Percentiles rank a stretch among this genome's conserved stretches.
Evolutionary conservation across 2,113 vertebrate genomes (phyloP).

Genomic region (Ophiodon elongatus): DNA sequence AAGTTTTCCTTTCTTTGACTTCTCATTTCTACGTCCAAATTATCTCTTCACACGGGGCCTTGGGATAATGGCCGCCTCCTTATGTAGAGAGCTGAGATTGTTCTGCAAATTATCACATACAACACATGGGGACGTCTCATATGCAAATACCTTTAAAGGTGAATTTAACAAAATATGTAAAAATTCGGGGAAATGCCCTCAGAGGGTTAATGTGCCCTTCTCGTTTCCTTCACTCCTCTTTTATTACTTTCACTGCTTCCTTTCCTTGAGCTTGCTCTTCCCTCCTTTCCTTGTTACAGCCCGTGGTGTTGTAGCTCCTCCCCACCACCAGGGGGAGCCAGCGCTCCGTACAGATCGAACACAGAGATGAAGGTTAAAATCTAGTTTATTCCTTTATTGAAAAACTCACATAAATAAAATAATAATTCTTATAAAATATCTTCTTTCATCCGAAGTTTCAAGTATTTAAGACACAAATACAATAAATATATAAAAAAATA

Average conservation of each 20-base stretch:
- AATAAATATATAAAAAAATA: conserved; percentile 57
- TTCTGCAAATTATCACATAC: too few relatives aligned
- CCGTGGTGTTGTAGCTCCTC: fast-evolving
- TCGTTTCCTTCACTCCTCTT: not conserved
- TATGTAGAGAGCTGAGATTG: too few relatives aligned
- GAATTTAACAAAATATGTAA: too few relatives aligned
- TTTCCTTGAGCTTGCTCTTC: too few relatives aligned
- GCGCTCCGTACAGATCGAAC: not conserved
- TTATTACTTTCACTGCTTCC: not conserved
- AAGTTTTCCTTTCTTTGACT: too few relatives aligned
- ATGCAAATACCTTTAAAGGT: too few relatives aligned
- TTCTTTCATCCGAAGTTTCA: conserved; percentile 32
- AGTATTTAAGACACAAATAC: conserved; percentile 25
- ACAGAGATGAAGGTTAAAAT: not conserved
- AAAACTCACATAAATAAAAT: conserved; percentile 48
- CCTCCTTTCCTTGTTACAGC: not conserved
- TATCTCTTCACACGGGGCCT: too few relatives aligned
- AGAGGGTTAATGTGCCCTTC: too few relatives aligned
- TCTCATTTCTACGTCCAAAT: too few relatives aligned
- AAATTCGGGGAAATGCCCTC: too few relatives aligned
- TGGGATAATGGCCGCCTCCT: too few relatives aligned
- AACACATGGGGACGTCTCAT: too few relatives aligned
- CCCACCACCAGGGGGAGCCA: conserved; percentile 58
- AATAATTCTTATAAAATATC: conserved; percentile 32
- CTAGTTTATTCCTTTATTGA: conserved; percentile 44